Conservation (phyloP, 2,113 vertebrate genomes). For the Phoxinus phoxinus region DNA sequence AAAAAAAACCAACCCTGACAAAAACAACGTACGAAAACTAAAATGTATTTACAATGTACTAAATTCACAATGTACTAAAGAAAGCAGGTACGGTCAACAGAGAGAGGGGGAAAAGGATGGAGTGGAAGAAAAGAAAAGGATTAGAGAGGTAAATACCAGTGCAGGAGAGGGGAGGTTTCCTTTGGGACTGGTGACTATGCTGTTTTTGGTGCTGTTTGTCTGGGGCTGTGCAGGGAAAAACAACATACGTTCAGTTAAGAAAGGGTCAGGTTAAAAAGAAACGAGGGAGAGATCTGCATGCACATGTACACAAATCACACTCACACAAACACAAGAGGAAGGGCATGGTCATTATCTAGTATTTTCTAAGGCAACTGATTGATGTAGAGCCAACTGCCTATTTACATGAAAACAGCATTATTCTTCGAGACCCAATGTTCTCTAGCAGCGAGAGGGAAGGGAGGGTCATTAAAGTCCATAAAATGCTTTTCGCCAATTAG, state of each 20-base stretch:
- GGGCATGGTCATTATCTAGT: neutral
- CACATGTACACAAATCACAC: neutral
- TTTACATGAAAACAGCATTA: constrained; percentile 3
- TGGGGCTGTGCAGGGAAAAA: constrained; percentile 84
- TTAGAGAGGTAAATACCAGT: constrained; percentile 86
- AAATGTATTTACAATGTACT: constrained; percentile 38
- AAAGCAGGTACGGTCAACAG: constrained; percentile 50
- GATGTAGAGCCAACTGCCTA: neutral
- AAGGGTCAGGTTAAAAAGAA: constrained; percentile 36
- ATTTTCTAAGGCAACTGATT: constrained; percentile 6
- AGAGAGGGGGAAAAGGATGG: neutral
- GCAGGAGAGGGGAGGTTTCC: constrained; percentile 90
- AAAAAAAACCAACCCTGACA: neutral
- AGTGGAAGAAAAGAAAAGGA: constrained; percentile 44
- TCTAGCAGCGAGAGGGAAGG: neutral
- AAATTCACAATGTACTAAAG: constrained; percentile 26
- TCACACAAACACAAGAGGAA: constrained; percentile 9
- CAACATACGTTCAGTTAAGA: constrained; percentile 55
- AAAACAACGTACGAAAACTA: constrained; percentile 15
- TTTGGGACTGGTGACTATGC: constrained; percentile 92
- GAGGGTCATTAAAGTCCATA: constrained; percentile 17
- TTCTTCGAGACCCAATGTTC: neutral
- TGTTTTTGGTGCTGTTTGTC: constrained; percentile 98
- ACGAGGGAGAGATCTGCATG: constrained; percentile 36
- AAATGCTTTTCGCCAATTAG: constrained; percentile 31